Conservation (phyloP, 1,140 invertebrate species). For the Trichomalopsis sarcophagae region DNA sequence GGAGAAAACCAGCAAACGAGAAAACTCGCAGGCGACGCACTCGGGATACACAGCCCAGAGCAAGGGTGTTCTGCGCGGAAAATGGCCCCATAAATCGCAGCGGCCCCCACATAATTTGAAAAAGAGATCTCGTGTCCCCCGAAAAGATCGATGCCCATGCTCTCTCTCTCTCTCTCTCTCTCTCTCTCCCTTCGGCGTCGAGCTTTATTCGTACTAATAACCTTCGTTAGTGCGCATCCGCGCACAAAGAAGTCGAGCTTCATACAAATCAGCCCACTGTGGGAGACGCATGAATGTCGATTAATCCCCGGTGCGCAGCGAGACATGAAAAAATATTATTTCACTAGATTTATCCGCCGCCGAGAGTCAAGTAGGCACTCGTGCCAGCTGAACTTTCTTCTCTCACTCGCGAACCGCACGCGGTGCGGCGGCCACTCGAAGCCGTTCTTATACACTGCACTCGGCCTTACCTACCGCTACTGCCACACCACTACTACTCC, state of each 20-base stretch:
- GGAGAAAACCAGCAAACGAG: not conserved
- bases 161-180: too few relatives aligned
- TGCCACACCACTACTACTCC: not conserved
- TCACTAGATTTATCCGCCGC: slow-evolving; percentile 14
- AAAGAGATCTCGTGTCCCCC: not conserved
- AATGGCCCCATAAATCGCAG: slow-evolving; percentile 39
- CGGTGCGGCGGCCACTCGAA: not conserved
- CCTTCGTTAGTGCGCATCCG: slow-evolving; percentile 7
- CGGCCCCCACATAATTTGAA: slow-evolving; percentile 36
- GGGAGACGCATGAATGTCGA: not conserved
- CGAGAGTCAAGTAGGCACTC: slow-evolving; percentile 7
- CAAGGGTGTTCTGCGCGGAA: slow-evolving; percentile 23
- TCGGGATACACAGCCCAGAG: not conserved
- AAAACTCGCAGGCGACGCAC: not conserved
- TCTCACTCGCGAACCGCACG: not conserved
- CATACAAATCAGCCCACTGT: not conserved
- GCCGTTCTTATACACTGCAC: not conserved
- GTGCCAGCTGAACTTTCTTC: slow-evolving; percentile 10
- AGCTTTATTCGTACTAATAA: slow-evolving; percentile 34
- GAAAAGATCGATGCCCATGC: slow-evolving; percentile 17
- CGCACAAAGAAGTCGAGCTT: not conserved
- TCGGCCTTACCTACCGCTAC: not conserved
- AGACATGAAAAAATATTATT: slow-evolving; percentile 22
- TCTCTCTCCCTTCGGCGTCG: not conserved
- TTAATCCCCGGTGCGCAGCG: not conserved